Base-by-base conservation (phyloP, 2,113 vertebrate genomes). In the Pseudorectes ferrugineus region DNA sequence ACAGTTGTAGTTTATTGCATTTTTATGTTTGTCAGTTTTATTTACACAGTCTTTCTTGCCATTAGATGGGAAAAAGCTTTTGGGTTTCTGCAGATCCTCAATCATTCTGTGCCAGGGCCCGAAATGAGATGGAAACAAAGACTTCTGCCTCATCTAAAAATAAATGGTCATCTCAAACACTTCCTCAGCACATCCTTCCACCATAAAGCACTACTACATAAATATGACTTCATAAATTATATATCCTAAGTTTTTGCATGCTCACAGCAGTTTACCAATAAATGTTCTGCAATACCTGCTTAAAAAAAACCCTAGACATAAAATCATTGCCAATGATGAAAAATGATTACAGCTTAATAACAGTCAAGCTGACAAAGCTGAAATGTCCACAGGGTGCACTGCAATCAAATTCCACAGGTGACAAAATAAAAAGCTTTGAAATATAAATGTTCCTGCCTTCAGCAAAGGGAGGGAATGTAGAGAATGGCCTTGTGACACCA, bases 11-110 rank as follows among this genome's bases (percentile, higher is more conserved):
- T 90, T 97, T 91, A 96, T 75, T 95, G 61, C 74, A 79, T 88
- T 95, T 94, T 96, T 94, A 89, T 76, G 71, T 93, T 74, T 95
- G 71, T 76, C 80, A 70, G 38, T 84, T 96, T 94, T 96, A 96
- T 96, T 97, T 93, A 96, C 83, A 94, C 70, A 51, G n/a, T 58
- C 65, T 90, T 85, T 86, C 72, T 52, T 74, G 78, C 61, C 76
- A 80, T 91, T 74, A 89, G 74, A 76, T 33, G 28, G 52, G 35
- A 51, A 80, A 94, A 78, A 91, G 67, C 61, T 93, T 93, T 87
- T 38, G 77, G 43, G 52, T 89, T 94, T 95, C 84, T 93, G 67
- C 25, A 96, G 38, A 55, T 93, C 45, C 63, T 97, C 85, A 81
- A 51, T 89, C 88, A 85, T n/a, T 82, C 46, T 74, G 25, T 73